Base-by-base conservation (phyloP, 2,113 vertebrate genomes). In the Platycercus adscitus region DNA sequence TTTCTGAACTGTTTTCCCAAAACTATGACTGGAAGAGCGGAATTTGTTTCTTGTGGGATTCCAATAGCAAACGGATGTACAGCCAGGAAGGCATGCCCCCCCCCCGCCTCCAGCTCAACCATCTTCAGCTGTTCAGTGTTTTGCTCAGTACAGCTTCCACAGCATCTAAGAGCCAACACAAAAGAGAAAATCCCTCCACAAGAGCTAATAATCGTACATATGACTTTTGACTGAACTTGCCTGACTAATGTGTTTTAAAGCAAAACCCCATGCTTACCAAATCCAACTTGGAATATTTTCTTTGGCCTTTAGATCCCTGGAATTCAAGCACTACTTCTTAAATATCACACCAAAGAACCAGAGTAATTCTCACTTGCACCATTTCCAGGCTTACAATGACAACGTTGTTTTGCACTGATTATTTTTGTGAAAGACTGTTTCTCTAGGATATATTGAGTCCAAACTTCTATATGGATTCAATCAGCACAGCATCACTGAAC, bases 221-320 rank as follows among this genome's bases (percentile, higher is more conserved):
- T 35, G 88, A 89, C 82, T 91, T 91, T 49, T 52, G 82, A 87
- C 81, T 84, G 85, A 97, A 95, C 77, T 93, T 82, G 63, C 87
- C 58, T 80, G 75, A 84, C 9, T 90, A 90, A 93, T 80, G 60
- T 86, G 81, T 89, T 91, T 96, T 89, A 94, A 94, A 97, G 94
- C 70, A 96, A 93, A 93, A 86, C 31, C 46, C 50, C 0, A 1
- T 70, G 76, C 78, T 95, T 89, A 93, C 61, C 68, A 77, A 94
- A 94, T 90, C 81, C 81, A 77, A 86, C 56, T 96, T 96, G 84
- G 86, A 95, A 93, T 49, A 61, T 31, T 81, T 91, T 91, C 26
- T 93, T 96, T 92, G 96, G 93, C 83, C 58, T 87, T 76, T 63
- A 84, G 63, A 53, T 90, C 35, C 46, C 41, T 64, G 47, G 81